phyloP scores from a whole-genome alignment of 2,888 invertebrate genomes.

The Lasioglossum pauxillum region DNA sequence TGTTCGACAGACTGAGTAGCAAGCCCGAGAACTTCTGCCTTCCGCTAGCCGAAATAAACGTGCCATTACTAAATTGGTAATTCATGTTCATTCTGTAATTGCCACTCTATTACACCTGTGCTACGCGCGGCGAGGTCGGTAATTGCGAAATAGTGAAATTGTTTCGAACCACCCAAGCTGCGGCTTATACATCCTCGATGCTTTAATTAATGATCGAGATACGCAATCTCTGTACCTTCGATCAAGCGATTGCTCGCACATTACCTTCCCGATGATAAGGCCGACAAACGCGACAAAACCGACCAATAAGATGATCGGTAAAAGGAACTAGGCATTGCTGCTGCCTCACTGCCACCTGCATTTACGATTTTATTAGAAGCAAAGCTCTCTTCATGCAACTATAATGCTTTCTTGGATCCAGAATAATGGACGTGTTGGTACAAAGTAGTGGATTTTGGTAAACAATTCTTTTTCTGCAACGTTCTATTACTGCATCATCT shows the following conservation, averaged over 20 bases:
- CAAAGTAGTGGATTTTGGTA: neutral
- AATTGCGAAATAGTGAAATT: constrained; percentile 26
- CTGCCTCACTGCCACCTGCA: neutral
- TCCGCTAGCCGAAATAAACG: constrained; percentile 7
- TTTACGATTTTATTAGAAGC: neutral
- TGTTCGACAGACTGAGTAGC: neutral
- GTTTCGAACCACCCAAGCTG: neutral
- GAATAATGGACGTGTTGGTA: neutral
- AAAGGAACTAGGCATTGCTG: neutral
- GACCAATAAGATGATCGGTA: neutral
- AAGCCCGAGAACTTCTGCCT: neutral
- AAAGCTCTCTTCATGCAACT: neutral
- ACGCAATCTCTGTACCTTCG: neutral
- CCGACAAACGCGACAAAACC: neutral
- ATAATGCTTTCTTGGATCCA: neutral
- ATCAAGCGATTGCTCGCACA: neutral
- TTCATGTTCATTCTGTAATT: constrained; percentile 16
- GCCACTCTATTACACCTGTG: constrained; percentile 19
- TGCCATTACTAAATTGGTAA: constrained; percentile 5
- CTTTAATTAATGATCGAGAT: constrained; percentile 22
- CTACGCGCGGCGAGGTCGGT: neutral
- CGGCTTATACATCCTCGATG: neutral
- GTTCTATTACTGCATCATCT: too few relatives aligned
- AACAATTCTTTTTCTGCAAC: neutral
- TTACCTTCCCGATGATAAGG: neutral